Conservation (phyloP, 2,888 invertebrate genomes). For the Luffia ferchaultella region DNA sequence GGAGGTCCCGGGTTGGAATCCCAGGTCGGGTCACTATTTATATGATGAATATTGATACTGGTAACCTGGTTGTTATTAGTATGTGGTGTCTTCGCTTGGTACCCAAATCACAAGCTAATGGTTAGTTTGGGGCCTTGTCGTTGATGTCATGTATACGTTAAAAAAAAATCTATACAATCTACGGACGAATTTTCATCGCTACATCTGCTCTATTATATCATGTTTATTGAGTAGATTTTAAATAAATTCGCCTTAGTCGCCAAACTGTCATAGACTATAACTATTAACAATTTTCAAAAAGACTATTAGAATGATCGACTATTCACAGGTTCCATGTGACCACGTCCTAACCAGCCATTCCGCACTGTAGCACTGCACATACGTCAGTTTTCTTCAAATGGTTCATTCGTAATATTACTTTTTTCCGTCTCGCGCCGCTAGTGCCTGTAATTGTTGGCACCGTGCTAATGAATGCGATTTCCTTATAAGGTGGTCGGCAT, state of each 20-base stretch:
- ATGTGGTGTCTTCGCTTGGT: too few relatives aligned
- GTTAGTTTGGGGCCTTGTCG: too few relatives aligned
- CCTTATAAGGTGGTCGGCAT: slow-evolving; percentile 49
- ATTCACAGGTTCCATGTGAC: background rate
- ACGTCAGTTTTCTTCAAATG: slow-evolving; percentile 11
- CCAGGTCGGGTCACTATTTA: too few relatives aligned
- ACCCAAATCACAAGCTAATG: too few relatives aligned
- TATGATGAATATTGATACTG: too few relatives aligned
- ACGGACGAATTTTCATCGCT: background rate
- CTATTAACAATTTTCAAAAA: background rate
- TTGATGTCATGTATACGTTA: background rate
- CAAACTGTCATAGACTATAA: background rate
- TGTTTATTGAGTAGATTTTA: background rate
- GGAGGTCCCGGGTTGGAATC: too few relatives aligned
- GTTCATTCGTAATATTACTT: slow-evolving; percentile 14
- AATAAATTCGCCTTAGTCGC: background rate
- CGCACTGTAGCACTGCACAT: background rate
- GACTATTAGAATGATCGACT: background rate
- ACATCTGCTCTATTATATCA: background rate
- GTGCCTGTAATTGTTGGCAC: slow-evolving; percentile 54
- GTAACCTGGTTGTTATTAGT: too few relatives aligned
- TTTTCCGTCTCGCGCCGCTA: slow-evolving; percentile 36
- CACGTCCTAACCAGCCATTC: background rate
- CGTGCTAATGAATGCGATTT: slow-evolving; percentile 44
- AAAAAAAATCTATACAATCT: background rate